Percentiles rank a stretch among this genome's conserved stretches.
These are phyloP conservation scores for Cirrhinus molitorella DNA, from an alignment of 2,797 vertebrate genomes.

Conservation along the genomic window DNA sequence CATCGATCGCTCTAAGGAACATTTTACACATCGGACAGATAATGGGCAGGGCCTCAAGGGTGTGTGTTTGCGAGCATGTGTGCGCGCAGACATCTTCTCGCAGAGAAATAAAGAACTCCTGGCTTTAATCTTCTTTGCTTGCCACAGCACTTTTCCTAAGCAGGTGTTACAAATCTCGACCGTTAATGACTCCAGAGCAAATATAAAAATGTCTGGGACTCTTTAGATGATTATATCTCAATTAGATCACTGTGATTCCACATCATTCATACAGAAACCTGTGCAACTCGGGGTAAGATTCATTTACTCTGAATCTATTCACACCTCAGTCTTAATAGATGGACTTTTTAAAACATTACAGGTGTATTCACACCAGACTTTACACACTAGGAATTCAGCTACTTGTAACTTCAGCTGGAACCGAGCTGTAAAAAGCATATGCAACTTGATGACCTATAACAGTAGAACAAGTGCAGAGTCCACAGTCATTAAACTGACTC, in stretches of 20 bases:
- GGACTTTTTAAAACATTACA: background rate
- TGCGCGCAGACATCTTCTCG: background rate
- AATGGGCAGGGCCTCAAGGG: constrained; percentile 43
- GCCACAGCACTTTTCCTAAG: constrained; percentile 44
- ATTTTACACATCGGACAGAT: constrained; percentile 58
- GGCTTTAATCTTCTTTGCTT: constrained; percentile 34
- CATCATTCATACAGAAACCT: constrained; percentile 15
- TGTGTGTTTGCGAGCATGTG: constrained; percentile 15
- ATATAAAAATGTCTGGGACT: constrained; percentile 26
- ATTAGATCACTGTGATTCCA: constrained; percentile 19
- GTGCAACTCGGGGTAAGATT: background rate
- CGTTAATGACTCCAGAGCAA: constrained; percentile 22
- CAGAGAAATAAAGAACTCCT: constrained; percentile 30
- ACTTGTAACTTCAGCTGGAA: background rate
- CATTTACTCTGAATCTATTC: background rate
- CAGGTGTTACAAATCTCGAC: constrained; percentile 35
- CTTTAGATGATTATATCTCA: constrained; percentile 30
- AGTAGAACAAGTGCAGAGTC: constrained; percentile 14
- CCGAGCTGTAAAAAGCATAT: background rate
- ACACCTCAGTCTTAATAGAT: background rate
- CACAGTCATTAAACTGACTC: background rate
- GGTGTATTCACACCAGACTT: background rate
- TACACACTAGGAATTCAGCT: no score
- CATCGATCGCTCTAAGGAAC: constrained; percentile 58
- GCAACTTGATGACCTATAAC: background rate